Percentiles rank a stretch among this genome's conserved stretches.
These are phyloP conservation scores for Steinernema khuongi DNA, from an alignment of 1,140 invertebrate species.

Conservation along the genomic window DNA sequence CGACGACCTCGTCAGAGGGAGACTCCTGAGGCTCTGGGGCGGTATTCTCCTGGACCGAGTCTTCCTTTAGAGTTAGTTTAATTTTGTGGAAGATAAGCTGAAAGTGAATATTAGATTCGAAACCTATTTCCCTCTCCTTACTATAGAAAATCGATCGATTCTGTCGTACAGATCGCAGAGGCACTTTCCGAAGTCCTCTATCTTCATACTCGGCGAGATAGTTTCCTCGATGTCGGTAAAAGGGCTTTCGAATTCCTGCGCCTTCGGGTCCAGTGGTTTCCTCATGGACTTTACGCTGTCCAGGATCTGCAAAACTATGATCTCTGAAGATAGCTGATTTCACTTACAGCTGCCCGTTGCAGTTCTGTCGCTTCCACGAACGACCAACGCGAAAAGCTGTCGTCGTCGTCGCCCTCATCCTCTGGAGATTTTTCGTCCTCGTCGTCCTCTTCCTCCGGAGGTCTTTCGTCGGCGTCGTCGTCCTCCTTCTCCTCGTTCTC, in stretches of 20 bases:
- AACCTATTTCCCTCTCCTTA: neutral
- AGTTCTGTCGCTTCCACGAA: slow-evolving; percentile 22
- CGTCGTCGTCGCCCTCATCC: slow-evolving; percentile 3
- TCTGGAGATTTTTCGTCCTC: slow-evolving; percentile 21
- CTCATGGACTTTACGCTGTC: no score
- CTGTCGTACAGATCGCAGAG: slow-evolving; percentile 34
- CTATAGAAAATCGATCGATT: slow-evolving; percentile 22
- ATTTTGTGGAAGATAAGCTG: slow-evolving; percentile 4
- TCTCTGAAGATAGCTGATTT: no score
- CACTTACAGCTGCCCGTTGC: no score
- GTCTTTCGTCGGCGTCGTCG: slow-evolving; percentile 19
- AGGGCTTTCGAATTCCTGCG: neutral
- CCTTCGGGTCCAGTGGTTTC: no score
- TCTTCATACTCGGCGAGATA: neutral
- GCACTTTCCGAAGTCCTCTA: slow-evolving; percentile 18
- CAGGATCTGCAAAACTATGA: no score
- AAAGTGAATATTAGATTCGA: neutral
- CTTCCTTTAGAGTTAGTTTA: neutral
- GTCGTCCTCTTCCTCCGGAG: neutral
- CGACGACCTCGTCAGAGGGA: neutral
- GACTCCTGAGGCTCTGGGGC: neutral
- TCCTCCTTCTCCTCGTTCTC: neutral
- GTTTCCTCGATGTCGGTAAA: slow-evolving; percentile 4
- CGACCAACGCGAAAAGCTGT: neutral
- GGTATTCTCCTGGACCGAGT: slow-evolving; percentile 5